A percentile compares a stretch with the other conserved stretches of the same genome.
These are phyloP conservation scores for Drosophila percnosoma DNA, from an alignment of 2,888 invertebrate species.

Conservation along the genomic window DNA sequence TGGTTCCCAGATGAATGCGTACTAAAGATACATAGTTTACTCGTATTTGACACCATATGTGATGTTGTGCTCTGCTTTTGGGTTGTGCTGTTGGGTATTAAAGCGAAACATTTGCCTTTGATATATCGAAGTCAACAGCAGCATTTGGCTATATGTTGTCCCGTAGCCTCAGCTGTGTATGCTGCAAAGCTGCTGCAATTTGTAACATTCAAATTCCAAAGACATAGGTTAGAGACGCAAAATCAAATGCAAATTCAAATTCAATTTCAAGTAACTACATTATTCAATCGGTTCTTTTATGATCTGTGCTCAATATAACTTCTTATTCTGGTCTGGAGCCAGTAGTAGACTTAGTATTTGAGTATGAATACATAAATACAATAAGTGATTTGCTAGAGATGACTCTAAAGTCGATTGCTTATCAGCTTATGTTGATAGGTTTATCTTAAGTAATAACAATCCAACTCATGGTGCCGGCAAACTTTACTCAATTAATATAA, in stretches of 20 bases:
- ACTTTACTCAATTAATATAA: neutral
- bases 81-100: slow-evolving; percentile 39
- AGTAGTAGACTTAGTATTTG: neutral
- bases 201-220: slow-evolving; percentile 32
- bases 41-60: slow-evolving; percentile 39
- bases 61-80: slow-evolving; percentile 13
- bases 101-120: slow-evolving; percentile 59
- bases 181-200: slow-evolving; percentile 67
- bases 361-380: neutral
- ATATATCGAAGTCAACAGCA: slow-evolving; percentile 65
- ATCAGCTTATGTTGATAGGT: neutral
- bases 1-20: slow-evolving; percentile 39
- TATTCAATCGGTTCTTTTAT: neutral
- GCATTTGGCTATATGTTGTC: slow-evolving; percentile 7
- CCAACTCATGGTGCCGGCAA: neutral
- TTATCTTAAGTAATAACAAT: neutral
- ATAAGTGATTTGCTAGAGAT: neutral
- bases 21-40: slow-evolving; percentile 48
- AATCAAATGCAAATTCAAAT: neutral
- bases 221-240: slow-evolving; percentile 18
- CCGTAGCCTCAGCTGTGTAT: slow-evolving; percentile 60
- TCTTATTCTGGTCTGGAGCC: neutral
- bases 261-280: neutral
- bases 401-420: neutral
- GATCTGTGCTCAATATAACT: neutral